Percentiles rank a stretch among this genome's conserved stretches.
Conservation (phyloP, 2,888 invertebrate genomes). For the Cremastinae sp. region DNA sequence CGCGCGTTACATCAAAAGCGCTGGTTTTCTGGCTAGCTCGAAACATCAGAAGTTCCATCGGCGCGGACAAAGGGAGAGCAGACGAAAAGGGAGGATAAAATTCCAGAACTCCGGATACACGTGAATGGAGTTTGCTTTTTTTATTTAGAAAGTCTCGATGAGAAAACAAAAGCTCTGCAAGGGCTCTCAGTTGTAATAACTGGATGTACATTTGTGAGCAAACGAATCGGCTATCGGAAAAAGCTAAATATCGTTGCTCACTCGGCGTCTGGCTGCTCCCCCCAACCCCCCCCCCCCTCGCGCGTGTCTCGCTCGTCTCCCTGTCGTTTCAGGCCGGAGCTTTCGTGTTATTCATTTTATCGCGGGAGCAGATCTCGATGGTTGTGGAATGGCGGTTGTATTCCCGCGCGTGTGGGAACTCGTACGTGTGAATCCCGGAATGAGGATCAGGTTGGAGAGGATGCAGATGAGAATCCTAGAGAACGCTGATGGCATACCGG, state of each 20-base stretch:
- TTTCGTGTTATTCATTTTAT: conserved; percentile 74
- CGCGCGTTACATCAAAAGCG: too few relatives aligned
- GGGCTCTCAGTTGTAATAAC: conserved; percentile 50
- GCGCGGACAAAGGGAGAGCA: too few relatives aligned
- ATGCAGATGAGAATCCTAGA: conserved; percentile 53
- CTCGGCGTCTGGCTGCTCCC: conserved; percentile 50
- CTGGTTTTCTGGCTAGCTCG: too few relatives aligned
- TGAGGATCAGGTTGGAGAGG: conserved; percentile 51
- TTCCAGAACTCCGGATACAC: background rate
- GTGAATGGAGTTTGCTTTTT: conserved; percentile 1
- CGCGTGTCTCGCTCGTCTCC: conserved; percentile 59
- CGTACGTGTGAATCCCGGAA: conserved; percentile 2
- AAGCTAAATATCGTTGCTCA: conserved; percentile 74
- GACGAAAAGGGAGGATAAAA: background rate
- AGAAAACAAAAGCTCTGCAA: conserved; percentile 33
- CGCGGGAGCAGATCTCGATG: conserved; percentile 53
- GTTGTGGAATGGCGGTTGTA: conserved; percentile 11
- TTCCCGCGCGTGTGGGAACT: background rate
- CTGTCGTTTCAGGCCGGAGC: conserved; percentile 56
- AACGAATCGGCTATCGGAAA: conserved; percentile 73
- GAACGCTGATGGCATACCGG: conserved; percentile 51
- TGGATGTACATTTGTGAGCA: conserved; percentile 47
- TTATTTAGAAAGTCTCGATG: background rate
- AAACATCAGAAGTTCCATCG: too few relatives aligned
- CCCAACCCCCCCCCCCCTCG: too few relatives aligned